Evolutionary conservation across 2,113 vertebrate genomes (phyloP), one percentile per base, ranked within the genome.

Genomic region (Neoarius graeffei): DNA sequence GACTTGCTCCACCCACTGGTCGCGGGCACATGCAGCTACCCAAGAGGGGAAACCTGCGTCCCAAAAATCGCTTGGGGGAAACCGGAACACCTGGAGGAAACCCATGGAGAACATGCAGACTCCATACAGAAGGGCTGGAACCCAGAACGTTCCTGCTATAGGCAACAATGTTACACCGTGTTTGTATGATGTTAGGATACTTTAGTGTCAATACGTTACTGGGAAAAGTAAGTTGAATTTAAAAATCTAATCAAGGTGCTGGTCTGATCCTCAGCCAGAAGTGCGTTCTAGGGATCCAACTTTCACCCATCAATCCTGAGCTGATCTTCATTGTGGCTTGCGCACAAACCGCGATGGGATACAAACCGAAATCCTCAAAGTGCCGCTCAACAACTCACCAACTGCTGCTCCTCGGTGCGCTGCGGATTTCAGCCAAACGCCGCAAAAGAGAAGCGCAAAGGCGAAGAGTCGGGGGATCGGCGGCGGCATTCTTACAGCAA

Each of bases 401-500:
- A 60, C 30, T 59, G 69, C 84, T 17, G 69, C 84, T 17, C 54
- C 84, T 48, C 56, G 20, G 3, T 85, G 30, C 77, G 85, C 88
- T 83, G 69, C 60, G 73, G 67, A 89, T 69, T 71, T 30, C 71
- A 15, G n/a, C 35, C 81, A 84, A 73, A 82, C 50, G 42, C 67
- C 83, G 67, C 82, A 90, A 27, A 84, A 67, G 35, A 82, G 54
- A 62, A 85, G 84, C 76, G 62, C 19, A 73, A 85, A 48, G 81
- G 56, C 84, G 59, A 62, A 83, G 23, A 83, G 11, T 54, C 73
- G 80, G 66, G 42, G 52, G 87, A 89, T 14, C 86, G 52, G 89
- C 23, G 57, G 89, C 80, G 80, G 87, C 92, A 93, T 93, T 88
- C 85, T 93, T 84, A 90, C 79, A 81, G 89, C 89, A n/a, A 86